A percentile compares a stretch with the other conserved stretches of the same genome.
phyloP scores from a whole-genome alignment of 2,888 invertebrate genomes.

The Drosophila robusta region DNA sequence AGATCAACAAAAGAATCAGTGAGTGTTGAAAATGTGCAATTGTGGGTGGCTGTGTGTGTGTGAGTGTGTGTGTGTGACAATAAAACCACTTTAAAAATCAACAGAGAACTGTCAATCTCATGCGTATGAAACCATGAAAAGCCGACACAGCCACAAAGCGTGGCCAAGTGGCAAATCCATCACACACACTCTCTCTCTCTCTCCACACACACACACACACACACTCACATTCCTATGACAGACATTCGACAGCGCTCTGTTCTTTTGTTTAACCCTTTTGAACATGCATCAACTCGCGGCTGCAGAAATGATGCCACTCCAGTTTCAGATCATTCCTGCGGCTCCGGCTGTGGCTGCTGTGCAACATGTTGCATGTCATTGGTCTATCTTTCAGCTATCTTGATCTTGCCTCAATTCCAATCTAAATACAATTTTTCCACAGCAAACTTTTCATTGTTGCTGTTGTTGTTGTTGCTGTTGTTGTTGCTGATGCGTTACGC shows the following conservation, averaged over 20 bases:
- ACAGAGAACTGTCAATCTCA: conserved; percentile 77
- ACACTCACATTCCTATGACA: conserved; percentile 30
- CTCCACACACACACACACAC: conserved; percentile 9
- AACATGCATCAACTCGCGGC: no score
- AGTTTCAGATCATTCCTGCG: conserved; percentile 12
- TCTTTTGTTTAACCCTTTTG: conserved; percentile 41
- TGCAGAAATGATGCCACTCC: conserved; percentile 28
- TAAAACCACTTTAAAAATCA: conserved; percentile 28
- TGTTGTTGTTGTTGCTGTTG: conserved; percentile 15
- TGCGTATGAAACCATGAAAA: conserved; percentile 82
- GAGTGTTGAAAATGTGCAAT: conserved; percentile 66
- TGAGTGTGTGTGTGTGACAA: conserved; percentile 29
- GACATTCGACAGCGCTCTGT: conserved; percentile 45
- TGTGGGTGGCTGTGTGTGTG: conserved; percentile 27
- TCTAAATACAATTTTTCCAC: conserved; percentile 41
- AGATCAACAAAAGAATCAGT: conserved; percentile 71
- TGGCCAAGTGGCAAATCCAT: conserved; percentile 40
- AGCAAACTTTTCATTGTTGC: conserved; percentile 30
- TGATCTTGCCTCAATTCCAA: conserved; percentile 66
- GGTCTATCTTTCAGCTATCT: conserved; percentile 51
- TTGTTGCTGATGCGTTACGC: conserved; percentile 40
- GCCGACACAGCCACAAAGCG: conserved; percentile 45
- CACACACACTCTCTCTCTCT: conserved; percentile 21
- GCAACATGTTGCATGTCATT: conserved; percentile 48
- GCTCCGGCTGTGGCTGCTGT: conserved; percentile 10